Evolutionary conservation across 2,113 vertebrate genomes (phyloP), one percentile per base, ranked within the genome.

Genomic region (Tyto alba): DNA sequence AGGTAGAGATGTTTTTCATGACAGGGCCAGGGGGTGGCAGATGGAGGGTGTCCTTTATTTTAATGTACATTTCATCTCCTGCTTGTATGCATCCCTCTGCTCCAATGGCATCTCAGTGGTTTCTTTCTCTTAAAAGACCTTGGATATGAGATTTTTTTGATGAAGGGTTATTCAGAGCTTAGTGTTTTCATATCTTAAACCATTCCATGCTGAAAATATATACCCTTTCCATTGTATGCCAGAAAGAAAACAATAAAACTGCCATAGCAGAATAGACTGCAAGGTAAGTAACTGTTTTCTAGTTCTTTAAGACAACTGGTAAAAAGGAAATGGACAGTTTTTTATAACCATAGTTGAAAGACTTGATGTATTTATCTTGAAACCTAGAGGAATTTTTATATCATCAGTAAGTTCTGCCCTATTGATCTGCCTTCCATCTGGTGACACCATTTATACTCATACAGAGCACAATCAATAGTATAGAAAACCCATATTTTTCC

Each of bases 381-480:
- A 95, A 92, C 63, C 67, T 94, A 69, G 41, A 90, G 85, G 73
- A 96, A 91, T 89, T 94, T 97, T 97, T 86, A 85, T 90, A 77
- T 93, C 67, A 93, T 95, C 77, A 88, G 73, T 94, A 95, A 87
- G 53, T 87, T 95, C 77, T 93, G 89, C 94, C 78, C 69, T 96
- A 96, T 96, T 96, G 95, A 96, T 97, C 80, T 92, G 21, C 47
- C 84, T 95, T 96, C 59, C 68, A 59, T 93, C 74, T 95, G 73
- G 62, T 92, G 75, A 91, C 55, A 81, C 79, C 85, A 90, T 95
- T 97, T 93, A 96, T 86, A 94, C 59, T 89, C 81, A 88, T 89
- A 73, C 85, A 89, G 72, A 93, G 73, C 17, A 89, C 40, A 96
- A 94, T 95, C 90, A 92, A 95, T 96, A 88, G 38, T 84, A 96